Base-by-base conservation (phyloP, 2,797 vertebrate species). In the Atherinosoma microstoma region DNA sequence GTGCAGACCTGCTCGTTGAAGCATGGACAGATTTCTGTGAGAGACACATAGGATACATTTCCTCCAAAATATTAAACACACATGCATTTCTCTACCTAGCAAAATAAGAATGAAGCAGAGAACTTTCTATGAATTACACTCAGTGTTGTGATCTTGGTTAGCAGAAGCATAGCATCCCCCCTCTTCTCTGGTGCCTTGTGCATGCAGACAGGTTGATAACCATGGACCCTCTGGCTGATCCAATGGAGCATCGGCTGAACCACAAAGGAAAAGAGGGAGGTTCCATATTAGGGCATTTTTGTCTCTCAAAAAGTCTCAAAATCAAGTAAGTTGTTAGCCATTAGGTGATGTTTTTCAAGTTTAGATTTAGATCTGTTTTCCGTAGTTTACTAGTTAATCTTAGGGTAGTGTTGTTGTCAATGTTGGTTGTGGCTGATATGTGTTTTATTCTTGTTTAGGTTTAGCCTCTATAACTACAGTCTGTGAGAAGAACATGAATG, bases 321-420 rank as follows among this genome's bases (percentile, higher is more conserved):
- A 62, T 59, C 67, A 70, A 70, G 47, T 70, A 70, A 70, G 67
- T 70, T 61, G 58, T 70, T 38, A 27, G 58, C 18, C 29, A 49
- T 45, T 63, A 64, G 42, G 30, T 64, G 29, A 34, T 64, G 42
- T 47, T 32, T 63, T 29, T 20, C 30, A 13, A 13, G 18, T 42
- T 45, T 56, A 56, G 53, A 58, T 34, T 57, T 58, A 45, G 54
- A 60, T 54, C 7, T 29, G 34, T 24, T 61, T 60, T 53, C 30
- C 9, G 2, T 6, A 36, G 49, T 29, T 61, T 53, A 16, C 4
- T 11, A 6, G 16, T 10, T 38, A 22, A 8, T n/a, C 12, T 61
- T 36, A 6, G 30, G 20, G 38, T 38, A 34, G 20, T 22, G 24
- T 5, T 57, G 36, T 42, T 58, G 18, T 32, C 12, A 32, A 1